Base-by-base conservation (phyloP, 1,140 invertebrate genomes). In the Hydropsyche tenuis region DNA sequence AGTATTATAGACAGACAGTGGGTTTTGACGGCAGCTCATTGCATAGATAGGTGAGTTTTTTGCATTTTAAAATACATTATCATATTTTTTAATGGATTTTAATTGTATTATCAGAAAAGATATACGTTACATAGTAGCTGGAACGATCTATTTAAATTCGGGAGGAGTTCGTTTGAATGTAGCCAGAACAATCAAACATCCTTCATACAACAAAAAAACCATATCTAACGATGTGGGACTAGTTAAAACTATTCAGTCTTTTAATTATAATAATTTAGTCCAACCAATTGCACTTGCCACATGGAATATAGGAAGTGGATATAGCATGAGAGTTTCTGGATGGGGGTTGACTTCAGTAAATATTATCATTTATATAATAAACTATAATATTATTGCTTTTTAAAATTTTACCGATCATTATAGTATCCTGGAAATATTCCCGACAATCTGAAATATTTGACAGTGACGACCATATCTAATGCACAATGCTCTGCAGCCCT, bases 11-110 rank as follows among this genome's bases (percentile, higher is more conserved):
- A 80, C 46, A 69, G 75, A 12, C 18, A 80, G 42, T 87, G 83
- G 83, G 76, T 89, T 22, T 0, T 90, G 0, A 87, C 86, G 6
- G 87, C 88, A 30, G 87, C 79, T 27, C 88, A 90, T 75, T 90
- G 87, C 69, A 77, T 82, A 0, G 63, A 69, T 18, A 25, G 9
- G 75, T 77, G 69, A 23, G 9, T 73, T 65, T 42, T 43, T 46
- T 65, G 3, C 3, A 37, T 37, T 60, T 60, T 60, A 37, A 4
- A 23, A 25, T 25, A 25, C 25, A 25, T 60, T 23, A 7, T 4
- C 1, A 23, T 56, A 12, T 11, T 18, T 16, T 43, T 65, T 65
- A 51, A 22, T 5, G 9, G 3, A 37, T 37, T 37, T 4, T 4
- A 37, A 37, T n/a, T n/a, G n/a, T 60, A 14, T 25, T 60, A 6